Evolutionary conservation across 2,888 invertebrate species (phyloP).

Genomic region (Heteropelma amictum): DNA sequence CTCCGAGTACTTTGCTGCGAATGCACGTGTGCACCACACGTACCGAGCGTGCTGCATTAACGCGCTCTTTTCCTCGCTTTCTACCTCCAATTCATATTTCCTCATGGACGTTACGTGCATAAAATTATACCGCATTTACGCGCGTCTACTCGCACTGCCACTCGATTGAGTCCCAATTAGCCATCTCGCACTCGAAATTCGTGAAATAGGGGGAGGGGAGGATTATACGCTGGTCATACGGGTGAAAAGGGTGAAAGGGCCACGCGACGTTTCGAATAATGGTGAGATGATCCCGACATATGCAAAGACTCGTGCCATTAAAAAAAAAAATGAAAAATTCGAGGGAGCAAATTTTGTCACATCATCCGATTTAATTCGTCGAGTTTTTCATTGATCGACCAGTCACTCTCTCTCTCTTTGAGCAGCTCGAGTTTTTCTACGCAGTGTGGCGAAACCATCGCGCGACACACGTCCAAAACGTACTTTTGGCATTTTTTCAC

Average conservation of each 20-base stretch:
- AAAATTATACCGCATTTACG: not conserved
- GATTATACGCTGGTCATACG: too few species aligned
- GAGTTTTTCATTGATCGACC: slow-evolving; percentile 52
- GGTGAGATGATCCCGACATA: slow-evolving; percentile 22
- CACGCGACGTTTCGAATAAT: slow-evolving; percentile 30
- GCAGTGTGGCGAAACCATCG: too few species aligned
- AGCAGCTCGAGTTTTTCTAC: too few species aligned
- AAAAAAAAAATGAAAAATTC: slow-evolving; percentile 14
- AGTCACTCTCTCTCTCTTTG: too few species aligned
- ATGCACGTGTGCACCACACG: too few species aligned
- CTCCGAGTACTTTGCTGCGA: too few species aligned
- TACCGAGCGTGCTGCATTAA: too few species aligned
- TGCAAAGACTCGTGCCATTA: slow-evolving; percentile 32
- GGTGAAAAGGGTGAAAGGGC: slow-evolving; percentile 19
- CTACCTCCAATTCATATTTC: too few species aligned
- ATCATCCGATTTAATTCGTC: slow-evolving; percentile 58
- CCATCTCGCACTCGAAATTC: slow-evolving; percentile 26
- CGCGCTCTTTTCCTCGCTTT: too few species aligned
- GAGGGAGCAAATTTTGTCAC: slow-evolving; percentile 34
- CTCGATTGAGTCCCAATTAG: slow-evolving; percentile 49
- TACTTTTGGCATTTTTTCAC: slow-evolving; percentile 22
- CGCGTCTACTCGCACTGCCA: slow-evolving; percentile 7
- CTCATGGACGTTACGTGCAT: slow-evolving; percentile 10
- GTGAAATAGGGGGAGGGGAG: too few species aligned
- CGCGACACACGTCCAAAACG: too few species aligned